Base-by-base conservation (phyloP, 2,113 vertebrate genomes). In the Tonatia bakeri region DNA sequence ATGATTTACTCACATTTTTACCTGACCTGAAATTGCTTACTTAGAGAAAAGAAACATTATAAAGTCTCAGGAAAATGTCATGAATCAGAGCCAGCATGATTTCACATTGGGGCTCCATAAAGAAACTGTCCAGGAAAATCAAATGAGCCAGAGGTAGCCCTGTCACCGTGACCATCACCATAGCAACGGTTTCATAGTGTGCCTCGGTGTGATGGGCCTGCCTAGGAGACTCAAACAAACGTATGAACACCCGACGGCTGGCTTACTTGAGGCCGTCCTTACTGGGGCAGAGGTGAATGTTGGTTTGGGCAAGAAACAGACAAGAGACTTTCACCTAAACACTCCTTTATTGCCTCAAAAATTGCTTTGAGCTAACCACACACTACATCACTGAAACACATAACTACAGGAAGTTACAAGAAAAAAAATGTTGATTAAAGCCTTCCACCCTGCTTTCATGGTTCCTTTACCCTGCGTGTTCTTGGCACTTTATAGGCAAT, bases 1-100 rank as follows among this genome's bases (percentile, higher is more conserved):
- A 95, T 98, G 98, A 98, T 98, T 98, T 98, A 98, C 98, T 98
- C 94, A 97, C 96, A 98, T 98, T 98, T 98, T 98, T 98, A 98
- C 97, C 97, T 97, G 95, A 98, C 97, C 96, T 98, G 97, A 98
- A 98, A 98, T 98, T 98, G 94, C 96, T 98, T 98, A 97, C 96
- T 98, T 96, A 98, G 96, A 98, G 95, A 98, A 76, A 98, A 97
- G 98, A 98, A 98, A 97, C 82, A 97, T 98, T 97, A 97, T 97
- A 91, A 96, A 95, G 75, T 83, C 94, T 94, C 75, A 33, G 96
- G 92, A 91, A 97, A 98, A 97, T 95, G 96, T 94, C 94, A 95
- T 91, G 96, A 98, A 93, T 96, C 94, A 94, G 70, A 93, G 95
- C 91, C 94, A 97, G 94, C 45, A 17, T 96, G 95, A 91, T 82